These are phyloP conservation scores for Notolabrus celidotus DNA, from an alignment of 2,797 vertebrate genomes.

Conservation along the genomic window DNA sequence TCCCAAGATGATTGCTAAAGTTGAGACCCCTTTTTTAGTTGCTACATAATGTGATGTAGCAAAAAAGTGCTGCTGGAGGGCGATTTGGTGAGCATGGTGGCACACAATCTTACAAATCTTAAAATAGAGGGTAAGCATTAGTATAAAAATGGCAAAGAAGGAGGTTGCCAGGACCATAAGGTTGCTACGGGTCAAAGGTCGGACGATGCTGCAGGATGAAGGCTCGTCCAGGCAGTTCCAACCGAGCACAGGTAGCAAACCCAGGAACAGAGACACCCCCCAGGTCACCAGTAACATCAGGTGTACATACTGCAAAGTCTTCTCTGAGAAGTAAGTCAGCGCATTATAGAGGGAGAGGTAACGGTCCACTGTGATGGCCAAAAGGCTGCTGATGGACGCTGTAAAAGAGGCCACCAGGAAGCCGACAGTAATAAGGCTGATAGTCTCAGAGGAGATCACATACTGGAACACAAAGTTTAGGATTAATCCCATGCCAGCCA, in stretches of 20 bases:
- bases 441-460: conserved; percentile 93
- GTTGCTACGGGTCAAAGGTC: conserved; percentile 93
- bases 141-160: conserved; percentile 93
- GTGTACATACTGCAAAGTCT: conserved; percentile 93
- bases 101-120: conserved; percentile 98
- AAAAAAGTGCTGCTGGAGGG: conserved; percentile 97
- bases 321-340: conserved; percentile 96
- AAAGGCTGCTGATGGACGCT: conserved; percentile 95
- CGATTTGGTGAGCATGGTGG: conserved; percentile 97
- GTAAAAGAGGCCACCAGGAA: conserved; percentile 98
- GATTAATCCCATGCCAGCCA: conserved; percentile 96
- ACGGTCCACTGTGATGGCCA: conserved; percentile 97
- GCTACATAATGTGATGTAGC: conserved; percentile 94
- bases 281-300: conserved; percentile 92
- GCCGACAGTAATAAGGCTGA: conserved; percentile 95
- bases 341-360: conserved; percentile 98
- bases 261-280: conserved; percentile 93
- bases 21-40: conserved; percentile 96
- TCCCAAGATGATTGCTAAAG: conserved; percentile 95
- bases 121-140: conserved; percentile 97
- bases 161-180: conserved; percentile 91
- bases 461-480: conserved; percentile 98
- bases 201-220: conserved; percentile 92
- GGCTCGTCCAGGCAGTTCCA: conserved; percentile 95
- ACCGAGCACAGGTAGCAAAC: conserved; percentile 93